Conservation (phyloP, 2,797 vertebrate species). For the Danio albolineatus region DNA sequence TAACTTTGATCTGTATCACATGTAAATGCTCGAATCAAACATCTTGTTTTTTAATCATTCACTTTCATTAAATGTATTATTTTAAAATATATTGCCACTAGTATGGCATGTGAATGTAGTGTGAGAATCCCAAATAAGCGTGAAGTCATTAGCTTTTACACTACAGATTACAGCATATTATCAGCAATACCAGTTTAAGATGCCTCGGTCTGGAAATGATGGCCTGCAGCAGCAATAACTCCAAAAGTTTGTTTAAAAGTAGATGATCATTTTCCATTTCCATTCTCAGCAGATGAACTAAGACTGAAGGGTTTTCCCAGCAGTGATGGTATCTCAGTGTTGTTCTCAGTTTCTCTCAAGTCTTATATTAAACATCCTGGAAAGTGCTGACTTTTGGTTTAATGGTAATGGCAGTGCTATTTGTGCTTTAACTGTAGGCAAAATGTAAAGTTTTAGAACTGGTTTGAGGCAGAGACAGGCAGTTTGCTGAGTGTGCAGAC, state of each 20-base stretch:
- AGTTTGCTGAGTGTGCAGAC: slow-evolving; percentile 20
- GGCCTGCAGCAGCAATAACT: neutral
- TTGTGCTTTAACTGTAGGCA: slow-evolving; percentile 17
- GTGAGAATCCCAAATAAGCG: too few relatives aligned
- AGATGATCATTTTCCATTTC: neutral
- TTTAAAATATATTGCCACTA: too few relatives aligned
- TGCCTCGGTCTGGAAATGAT: too few relatives aligned
- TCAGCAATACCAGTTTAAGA: too few relatives aligned
- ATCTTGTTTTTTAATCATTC: too few relatives aligned
- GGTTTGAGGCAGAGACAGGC: slow-evolving; percentile 18
- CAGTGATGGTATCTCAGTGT: neutral
- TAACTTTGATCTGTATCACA: too few relatives aligned
- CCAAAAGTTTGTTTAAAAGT: neutral
- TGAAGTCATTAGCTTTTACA: too few relatives aligned
- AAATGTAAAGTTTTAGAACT: slow-evolving; percentile 1
- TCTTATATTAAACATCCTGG: neutral
- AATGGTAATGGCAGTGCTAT: neutral
- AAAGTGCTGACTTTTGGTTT: slow-evolving; percentile 24
- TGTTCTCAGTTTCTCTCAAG: neutral
- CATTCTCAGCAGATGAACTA: neutral
- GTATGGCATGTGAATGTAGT: too few relatives aligned
- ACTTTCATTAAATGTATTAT: too few relatives aligned
- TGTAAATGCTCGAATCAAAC: too few relatives aligned
- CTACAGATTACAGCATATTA: too few relatives aligned
- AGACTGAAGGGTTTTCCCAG: neutral